Evolutionary conservation across 2,797 vertebrate species (phyloP).

Genomic region (Mormyrus hasselquistii): DNA sequence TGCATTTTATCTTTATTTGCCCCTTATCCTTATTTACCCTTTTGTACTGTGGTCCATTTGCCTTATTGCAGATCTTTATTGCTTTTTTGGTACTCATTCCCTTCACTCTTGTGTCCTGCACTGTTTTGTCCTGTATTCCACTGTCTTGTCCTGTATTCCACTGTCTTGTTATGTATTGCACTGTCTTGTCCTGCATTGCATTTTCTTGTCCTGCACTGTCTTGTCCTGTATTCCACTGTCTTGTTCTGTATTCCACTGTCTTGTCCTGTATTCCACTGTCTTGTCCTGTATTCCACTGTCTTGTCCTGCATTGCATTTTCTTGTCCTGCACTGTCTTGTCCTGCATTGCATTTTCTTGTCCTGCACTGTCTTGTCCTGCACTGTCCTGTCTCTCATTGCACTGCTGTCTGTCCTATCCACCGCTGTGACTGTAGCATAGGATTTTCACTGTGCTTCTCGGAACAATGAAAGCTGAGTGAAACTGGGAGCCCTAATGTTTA

Average conservation of each 20-base stretch:
- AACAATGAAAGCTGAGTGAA: not conserved
- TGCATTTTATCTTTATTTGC: not conserved
- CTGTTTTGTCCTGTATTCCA: not conserved
- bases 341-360: no score
- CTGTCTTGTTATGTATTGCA: no score
- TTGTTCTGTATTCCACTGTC: no score
- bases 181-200: no score
- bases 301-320: no score
- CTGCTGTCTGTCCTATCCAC: not conserved
- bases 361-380: not conserved
- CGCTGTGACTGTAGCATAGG: not conserved
- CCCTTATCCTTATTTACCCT: not conserved
- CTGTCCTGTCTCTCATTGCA: not conserved
- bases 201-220: no score
- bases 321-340: not conserved
- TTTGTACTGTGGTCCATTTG: not conserved
- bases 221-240: no score
- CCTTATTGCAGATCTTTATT: not conserved
- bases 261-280: no score
- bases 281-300: no score
- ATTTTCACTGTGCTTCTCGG: not conserved
- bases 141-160: no score
- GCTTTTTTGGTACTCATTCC: not conserved
- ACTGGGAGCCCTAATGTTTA: not conserved
- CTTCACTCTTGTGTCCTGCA: not conserved